These are phyloP conservation scores for Colletes gigas DNA, from an alignment of 1,140 invertebrate species.

Conservation along the genomic window DNA sequence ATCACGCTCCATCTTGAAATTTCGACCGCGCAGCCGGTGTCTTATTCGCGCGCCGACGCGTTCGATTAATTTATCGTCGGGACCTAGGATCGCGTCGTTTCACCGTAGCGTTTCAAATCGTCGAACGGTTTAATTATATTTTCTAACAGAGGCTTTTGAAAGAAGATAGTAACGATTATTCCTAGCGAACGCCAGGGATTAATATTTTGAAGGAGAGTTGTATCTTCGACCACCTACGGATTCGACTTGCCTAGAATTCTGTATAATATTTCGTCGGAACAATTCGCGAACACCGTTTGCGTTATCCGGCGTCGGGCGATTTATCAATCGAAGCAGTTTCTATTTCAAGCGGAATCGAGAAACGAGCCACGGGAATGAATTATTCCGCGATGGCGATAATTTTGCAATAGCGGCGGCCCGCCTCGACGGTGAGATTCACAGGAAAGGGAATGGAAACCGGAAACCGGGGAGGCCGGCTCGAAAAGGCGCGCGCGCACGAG, in stretches of 20 bases:
- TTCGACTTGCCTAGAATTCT: too few species aligned
- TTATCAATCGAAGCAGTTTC: constrained; percentile 31
- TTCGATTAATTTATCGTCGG: not conserved
- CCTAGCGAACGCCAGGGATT: too few species aligned
- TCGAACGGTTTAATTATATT: too few species aligned
- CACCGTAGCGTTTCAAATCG: too few species aligned
- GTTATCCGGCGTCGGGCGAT: not conserved
- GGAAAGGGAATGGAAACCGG: constrained; percentile 53
- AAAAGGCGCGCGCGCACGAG: constrained; percentile 14
- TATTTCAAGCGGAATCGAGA: not conserved
- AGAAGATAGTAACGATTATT: too few species aligned
- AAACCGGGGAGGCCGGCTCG: constrained; percentile 21
- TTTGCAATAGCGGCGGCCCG: constrained; percentile 30
- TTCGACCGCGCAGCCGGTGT: not conserved
- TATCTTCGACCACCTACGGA: not conserved
- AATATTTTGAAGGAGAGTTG: too few species aligned
- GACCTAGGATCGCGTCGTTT: too few species aligned
- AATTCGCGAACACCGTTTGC: not conserved
- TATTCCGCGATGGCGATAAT: constrained; percentile 22
- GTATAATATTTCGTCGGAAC: not conserved
- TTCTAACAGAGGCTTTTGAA: too few species aligned
- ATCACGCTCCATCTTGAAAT: constrained; percentile 12
- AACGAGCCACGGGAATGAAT: constrained; percentile 5
- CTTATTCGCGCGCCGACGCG: not conserved
- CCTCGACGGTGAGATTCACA: constrained; percentile 37